These are phyloP conservation scores for Dromius quadrimaculatus DNA, from an alignment of 2,888 invertebrate genomes.

Conservation along the genomic window DNA sequence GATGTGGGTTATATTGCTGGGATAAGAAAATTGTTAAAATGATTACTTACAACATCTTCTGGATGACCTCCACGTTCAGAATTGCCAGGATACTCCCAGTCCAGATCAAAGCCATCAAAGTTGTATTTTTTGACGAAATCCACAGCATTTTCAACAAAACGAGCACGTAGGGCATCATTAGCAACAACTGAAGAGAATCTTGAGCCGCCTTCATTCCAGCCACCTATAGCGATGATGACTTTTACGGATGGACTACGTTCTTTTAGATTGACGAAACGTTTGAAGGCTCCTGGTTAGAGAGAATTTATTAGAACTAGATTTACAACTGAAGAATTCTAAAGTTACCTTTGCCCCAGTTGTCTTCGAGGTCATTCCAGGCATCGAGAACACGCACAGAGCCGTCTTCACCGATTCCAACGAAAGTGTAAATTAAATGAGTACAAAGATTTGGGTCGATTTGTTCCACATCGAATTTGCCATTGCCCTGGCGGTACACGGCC, in stretches of 20 bases:
- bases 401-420: constrained; percentile 73
- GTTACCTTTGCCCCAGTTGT: constrained; percentile 42
- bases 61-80: constrained; percentile 68
- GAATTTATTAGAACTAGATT: neutral
- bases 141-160: constrained; percentile 72
- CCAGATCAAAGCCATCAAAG: constrained; percentile 80
- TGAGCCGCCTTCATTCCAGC: constrained; percentile 72
- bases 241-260: constrained; percentile 66
- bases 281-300: constrained; percentile 11
- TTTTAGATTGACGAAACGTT: constrained; percentile 16
- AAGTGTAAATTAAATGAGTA: constrained; percentile 82
- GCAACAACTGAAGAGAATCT: constrained; percentile 63
- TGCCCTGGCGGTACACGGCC: constrained; percentile 76
- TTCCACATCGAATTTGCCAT: constrained; percentile 75
- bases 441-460: constrained; percentile 78
- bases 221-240: constrained; percentile 75
- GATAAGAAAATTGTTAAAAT: too few species aligned
- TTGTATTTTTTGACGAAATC: constrained; percentile 69
- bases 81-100: constrained; percentile 77
- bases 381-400: constrained; percentile 72
- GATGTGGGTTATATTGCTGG: too few species aligned
- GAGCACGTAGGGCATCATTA: constrained; percentile 64
- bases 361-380: constrained; percentile 69
- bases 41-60: constrained; percentile 63
- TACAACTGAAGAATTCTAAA: neutral